phyloP scores from a whole-genome alignment of 30 jellyfish, hydroid and myxozoan genomes.

The Clytia hemisphaerica region DNA sequence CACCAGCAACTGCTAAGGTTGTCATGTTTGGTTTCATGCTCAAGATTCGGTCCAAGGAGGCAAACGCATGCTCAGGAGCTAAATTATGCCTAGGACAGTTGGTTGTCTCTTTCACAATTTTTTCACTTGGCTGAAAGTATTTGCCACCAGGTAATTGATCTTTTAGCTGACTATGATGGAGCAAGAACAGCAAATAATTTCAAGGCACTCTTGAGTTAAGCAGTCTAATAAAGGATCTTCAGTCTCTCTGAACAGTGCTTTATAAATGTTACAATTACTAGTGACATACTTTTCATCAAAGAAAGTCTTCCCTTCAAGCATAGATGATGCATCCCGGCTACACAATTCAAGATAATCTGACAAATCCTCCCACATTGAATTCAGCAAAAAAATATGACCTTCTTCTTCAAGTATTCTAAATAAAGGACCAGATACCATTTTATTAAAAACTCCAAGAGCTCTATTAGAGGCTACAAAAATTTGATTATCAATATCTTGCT shows the following conservation, averaged over 20 bases:
- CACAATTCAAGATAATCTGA: background rate
- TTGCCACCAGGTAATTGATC: background rate
- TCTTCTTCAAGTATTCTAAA: constrained; percentile 20
- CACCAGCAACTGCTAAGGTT: background rate
- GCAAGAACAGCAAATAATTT: constrained; percentile 9
- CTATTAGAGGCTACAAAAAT: constrained; percentile 11
- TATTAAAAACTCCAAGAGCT: constrained; percentile 25
- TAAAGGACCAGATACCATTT: constrained; percentile 28
- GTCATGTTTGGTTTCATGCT: background rate
- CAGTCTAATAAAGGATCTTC: constrained; percentile 9
- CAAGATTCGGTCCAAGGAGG: too few species aligned
- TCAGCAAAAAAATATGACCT: constrained; percentile 15
- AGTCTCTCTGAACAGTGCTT: background rate
- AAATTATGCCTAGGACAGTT: background rate
- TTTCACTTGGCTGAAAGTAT: background rate
- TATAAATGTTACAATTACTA: constrained; percentile 1
- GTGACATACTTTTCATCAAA: too few species aligned
- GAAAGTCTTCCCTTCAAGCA: too few species aligned
- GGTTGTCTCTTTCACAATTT: background rate
- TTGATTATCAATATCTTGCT: constrained; percentile 13
- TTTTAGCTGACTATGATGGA: background rate
- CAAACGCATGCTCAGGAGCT: background rate
- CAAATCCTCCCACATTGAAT: constrained; percentile 2
- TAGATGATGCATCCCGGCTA: constrained; percentile 10
- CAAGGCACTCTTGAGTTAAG: constrained; percentile 20